These are phyloP conservation scores for Montipora foliosa DNA, from an alignment of 64 coral and sea anemone species.

Conservation along the genomic window DNA sequence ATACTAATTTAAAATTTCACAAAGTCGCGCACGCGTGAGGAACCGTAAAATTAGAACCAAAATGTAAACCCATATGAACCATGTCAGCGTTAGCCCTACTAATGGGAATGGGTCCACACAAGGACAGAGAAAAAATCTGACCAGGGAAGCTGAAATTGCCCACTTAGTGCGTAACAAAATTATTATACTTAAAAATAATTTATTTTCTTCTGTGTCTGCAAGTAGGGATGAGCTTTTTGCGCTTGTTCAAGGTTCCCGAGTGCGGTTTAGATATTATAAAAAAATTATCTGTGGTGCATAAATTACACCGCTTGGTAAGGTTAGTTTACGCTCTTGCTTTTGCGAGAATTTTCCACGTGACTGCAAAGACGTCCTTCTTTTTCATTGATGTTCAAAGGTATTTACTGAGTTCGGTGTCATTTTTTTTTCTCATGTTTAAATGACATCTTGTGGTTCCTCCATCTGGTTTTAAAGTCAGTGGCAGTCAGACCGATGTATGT, in stretches of 20 bases:
- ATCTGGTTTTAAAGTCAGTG: not conserved
- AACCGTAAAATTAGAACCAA: too few relatives aligned
- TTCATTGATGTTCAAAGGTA: not conserved
- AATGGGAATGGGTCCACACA: too few relatives aligned
- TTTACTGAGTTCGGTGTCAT: not conserved
- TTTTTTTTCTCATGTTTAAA: not conserved
- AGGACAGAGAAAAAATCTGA: too few relatives aligned
- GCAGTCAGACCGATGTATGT: not conserved
- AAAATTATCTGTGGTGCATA: not conserved
- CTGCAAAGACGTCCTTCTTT: not conserved
- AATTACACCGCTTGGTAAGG: not conserved
- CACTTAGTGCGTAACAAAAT: too few relatives aligned
- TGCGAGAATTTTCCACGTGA: not conserved
- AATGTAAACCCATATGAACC: too few relatives aligned
- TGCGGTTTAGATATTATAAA: not conserved
- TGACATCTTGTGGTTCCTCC: constrained; percentile 1
- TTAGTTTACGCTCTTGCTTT: not conserved
- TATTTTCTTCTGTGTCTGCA: not conserved
- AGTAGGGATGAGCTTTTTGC: not conserved
- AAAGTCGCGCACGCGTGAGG: not conserved
- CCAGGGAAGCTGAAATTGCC: too few relatives aligned
- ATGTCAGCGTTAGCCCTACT: too few relatives aligned
- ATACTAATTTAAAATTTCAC: too few relatives aligned
- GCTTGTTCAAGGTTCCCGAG: not conserved
- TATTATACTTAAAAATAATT: not conserved